A percentile compares a stretch with the other conserved stretches of the same genome.
Evolutionary conservation across 2,797 vertebrate genomes (phyloP).

Genomic region (Cyclura pinguis): DNA sequence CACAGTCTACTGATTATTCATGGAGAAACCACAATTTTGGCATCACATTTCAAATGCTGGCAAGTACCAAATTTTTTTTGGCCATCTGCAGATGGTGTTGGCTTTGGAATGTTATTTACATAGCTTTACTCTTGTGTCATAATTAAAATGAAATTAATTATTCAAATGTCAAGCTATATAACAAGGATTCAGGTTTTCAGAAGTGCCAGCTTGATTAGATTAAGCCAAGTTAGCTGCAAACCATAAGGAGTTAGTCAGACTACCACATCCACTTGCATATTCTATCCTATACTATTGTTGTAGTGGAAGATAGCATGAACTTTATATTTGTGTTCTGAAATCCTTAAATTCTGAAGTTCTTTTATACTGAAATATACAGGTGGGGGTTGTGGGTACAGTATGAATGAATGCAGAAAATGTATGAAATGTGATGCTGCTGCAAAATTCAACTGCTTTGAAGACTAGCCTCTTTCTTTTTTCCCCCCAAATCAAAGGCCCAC

Average conservation of each 20-base stretch:
- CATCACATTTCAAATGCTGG: constrained; percentile 37
- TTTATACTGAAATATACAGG: not conserved
- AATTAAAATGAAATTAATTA: constrained; percentile 37
- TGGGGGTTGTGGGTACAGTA: not conserved
- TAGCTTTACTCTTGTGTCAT: constrained; percentile 47
- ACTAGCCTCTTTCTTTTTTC: too few relatives aligned
- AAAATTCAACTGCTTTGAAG: not conserved
- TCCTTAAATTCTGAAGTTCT: not conserved
- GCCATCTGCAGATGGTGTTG: constrained; percentile 8
- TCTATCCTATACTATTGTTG: not conserved
- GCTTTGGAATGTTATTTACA: constrained; percentile 45
- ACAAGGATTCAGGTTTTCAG: not conserved
- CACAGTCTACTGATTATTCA: constrained; percentile 14
- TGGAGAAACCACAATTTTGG: not conserved
- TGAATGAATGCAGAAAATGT: not conserved
- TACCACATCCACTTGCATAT: not conserved
- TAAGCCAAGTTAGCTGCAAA: not conserved
- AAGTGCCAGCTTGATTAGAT: not conserved
- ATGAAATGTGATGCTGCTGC: too few relatives aligned
- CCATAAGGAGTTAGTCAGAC: not conserved
- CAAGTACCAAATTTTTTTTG: constrained; percentile 1
- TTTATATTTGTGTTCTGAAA: not conserved
- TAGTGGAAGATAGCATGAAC: not conserved
- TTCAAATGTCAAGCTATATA: constrained; percentile 10
- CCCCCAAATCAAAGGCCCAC: too few relatives aligned